phyloP scores from a whole-genome alignment of 2,888 invertebrate species.

The Mactromeris polynyma region DNA sequence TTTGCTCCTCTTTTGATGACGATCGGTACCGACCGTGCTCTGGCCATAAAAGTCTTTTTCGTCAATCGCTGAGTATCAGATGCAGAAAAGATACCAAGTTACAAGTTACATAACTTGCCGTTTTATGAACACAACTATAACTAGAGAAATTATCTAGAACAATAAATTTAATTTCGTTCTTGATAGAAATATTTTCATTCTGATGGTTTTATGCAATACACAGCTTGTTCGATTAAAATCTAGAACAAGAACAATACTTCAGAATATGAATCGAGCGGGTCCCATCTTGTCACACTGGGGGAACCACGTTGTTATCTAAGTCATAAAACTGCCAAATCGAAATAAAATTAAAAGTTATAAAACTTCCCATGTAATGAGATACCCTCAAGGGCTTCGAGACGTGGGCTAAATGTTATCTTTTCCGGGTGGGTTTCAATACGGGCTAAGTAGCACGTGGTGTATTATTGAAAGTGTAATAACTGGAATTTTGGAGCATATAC shows the following conservation, averaged over 20 bases:
- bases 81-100: background rate
- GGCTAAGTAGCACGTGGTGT: conserved; percentile 11
- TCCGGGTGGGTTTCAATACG: conserved; percentile 39
- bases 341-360: conserved; percentile 71
- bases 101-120: background rate
- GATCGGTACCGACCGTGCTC: background rate
- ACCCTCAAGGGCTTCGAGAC: conserved; percentile 35
- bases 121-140: conserved; percentile 16
- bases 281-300: conserved; percentile 36
- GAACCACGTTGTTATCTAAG: conserved; percentile 65
- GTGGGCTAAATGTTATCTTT: conserved; percentile 37
- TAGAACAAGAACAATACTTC: conserved; percentile 32
- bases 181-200: conserved; percentile 24
- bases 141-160: conserved; percentile 18
- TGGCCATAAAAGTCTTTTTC: background rate
- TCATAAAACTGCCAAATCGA: conserved; percentile 70
- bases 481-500: background rate
- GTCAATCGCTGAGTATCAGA: background rate
- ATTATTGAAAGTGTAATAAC: background rate
- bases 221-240: conserved; percentile 39
- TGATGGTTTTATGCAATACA: conserved; percentile 25
- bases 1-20: background rate
- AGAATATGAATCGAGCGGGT: conserved; percentile 38
- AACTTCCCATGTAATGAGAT: conserved; percentile 60
- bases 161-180: conserved; percentile 29